Percentiles rank a stretch among this genome's conserved stretches.
phyloP scores from a whole-genome alignment of 2,113 vertebrate genomes.

The Oncorhynchus nerka region DNA sequence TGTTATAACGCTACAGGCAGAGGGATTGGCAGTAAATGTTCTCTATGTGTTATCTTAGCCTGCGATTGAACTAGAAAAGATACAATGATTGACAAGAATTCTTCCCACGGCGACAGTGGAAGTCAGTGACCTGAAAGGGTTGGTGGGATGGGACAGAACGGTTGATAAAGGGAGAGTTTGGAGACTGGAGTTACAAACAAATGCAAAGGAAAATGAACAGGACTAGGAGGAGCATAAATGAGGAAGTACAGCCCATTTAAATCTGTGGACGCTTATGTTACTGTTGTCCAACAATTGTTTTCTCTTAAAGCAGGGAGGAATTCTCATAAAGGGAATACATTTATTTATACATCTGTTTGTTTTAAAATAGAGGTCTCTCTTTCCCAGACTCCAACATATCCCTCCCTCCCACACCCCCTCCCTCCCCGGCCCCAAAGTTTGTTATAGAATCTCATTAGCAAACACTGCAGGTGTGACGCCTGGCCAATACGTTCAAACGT shows the following conservation, averaged over 20 bases:
- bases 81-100: neutral
- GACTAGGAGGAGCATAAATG: neutral
- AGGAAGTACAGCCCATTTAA: slow-evolving; percentile 21
- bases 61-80: neutral
- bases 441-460: slow-evolving; percentile 56
- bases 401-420: slow-evolving; percentile 33
- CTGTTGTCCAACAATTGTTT: slow-evolving; percentile 39
- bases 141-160: neutral
- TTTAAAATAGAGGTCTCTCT: slow-evolving; percentile 75
- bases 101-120: neutral
- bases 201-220: neutral
- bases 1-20: neutral
- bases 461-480: slow-evolving; percentile 40
- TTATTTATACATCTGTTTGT: slow-evolving; percentile 62
- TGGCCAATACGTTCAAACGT: neutral
- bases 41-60: neutral
- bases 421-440: slow-evolving; percentile 39
- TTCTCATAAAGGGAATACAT: slow-evolving; percentile 55
- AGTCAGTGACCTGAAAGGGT: neutral
- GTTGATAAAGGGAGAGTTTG: neutral
- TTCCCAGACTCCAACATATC: neutral
- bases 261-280: no score
- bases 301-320: slow-evolving; percentile 52
- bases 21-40: slow-evolving; percentile 24
- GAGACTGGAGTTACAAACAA: neutral